Base-by-base conservation (phyloP, 2,797 vertebrate genomes). In the Phalanger gymnotis region DNA sequence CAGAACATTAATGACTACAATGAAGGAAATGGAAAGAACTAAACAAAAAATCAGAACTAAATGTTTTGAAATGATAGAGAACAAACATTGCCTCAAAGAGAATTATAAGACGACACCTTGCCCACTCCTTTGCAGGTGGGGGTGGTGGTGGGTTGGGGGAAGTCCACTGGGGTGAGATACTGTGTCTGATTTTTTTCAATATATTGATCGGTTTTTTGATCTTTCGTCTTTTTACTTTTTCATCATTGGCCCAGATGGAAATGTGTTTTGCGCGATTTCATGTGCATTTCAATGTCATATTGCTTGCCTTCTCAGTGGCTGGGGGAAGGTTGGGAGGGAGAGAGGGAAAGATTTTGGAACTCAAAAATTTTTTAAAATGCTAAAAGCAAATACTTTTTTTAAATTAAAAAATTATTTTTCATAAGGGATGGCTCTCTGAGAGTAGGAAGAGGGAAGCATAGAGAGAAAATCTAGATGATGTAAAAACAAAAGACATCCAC, bases 111-210 rank as follows among this genome's bases (percentile, higher is more conserved):
- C 27, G 73, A 4, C 9, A 7, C 22, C 66, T 51, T 87, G 7
- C 9, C 73, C 73, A 27, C 1, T 87, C 40, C 19, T 81, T 81
- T 47, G 40, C 40, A 87, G 73, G 27, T 47, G 40, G 40, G 19
- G 9, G 19, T 0, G 2, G 9, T n/a, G n/a, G n/a, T n/a, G n/a
- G n/a, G n/a, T n/a, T n/a, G 27, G 66, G n/a, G 5, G 0, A 27
- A 47, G 5, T 87, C 22, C 40, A 87, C 22, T 2, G 0, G 22
- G 10, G 9, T 47, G 73, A 22, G 25, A 11, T 11, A 66, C 1
- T 66, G 0, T 47, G 22, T 47, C 31, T 81, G 73, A 27, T 51
- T 27, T 81, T 66, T 87, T 51, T 27, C 40, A 25, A 10, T 27
- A 27, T 51, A 47, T 27, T 25, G 40, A 51, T 25, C 73, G 27